Evolutionary conservation across 2,888 invertebrate genomes (phyloP).

Genomic region (Scaptodrosophila latifasciaeformis): DNA sequence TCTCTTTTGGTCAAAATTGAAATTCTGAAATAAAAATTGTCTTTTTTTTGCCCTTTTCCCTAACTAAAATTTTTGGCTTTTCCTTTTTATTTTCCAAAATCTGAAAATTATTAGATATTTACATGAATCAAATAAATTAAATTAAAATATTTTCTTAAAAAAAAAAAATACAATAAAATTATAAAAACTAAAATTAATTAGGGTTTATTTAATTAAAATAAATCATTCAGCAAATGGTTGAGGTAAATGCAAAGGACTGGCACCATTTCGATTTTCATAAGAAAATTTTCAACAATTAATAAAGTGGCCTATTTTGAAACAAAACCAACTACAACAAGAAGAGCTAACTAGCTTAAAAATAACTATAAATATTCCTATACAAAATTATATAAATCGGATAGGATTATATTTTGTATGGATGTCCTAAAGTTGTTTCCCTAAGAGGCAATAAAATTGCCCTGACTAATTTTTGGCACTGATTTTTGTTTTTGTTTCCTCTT

Average conservation of each 20-base stretch:
- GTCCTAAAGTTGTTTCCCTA: constrained; percentile 36
- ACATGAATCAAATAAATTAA: too few relatives aligned
- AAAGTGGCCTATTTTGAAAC: constrained; percentile 24
- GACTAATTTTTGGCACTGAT: constrained; percentile 67
- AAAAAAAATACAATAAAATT: constrained; percentile 13
- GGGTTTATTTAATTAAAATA: constrained; percentile 1
- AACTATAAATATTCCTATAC: constrained; percentile 6
- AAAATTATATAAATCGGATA: too few relatives aligned
- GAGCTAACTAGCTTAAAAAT: constrained; percentile 5
- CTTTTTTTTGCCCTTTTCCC: too few relatives aligned
- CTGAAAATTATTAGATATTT: too few relatives aligned
- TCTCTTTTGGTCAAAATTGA: too few relatives aligned
- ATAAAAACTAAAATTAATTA: constrained; percentile 25
- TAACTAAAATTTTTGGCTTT: too few relatives aligned
- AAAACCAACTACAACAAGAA: constrained; percentile 26
- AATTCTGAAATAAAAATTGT: too few relatives aligned
- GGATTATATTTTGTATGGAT: too few relatives aligned
- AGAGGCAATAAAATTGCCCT: constrained; percentile 60
- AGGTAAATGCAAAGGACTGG: constrained; percentile 33
- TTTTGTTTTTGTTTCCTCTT: constrained; percentile 24
- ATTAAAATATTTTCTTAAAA: background rate
- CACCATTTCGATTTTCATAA: constrained; percentile 54
- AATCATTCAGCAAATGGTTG: constrained; percentile 10
- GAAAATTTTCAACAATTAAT: constrained; percentile 10
- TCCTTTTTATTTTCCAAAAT: too few relatives aligned